Base-by-base conservation (phyloP, 2,888 invertebrate genomes). In the Periphyllus acericola region DNA sequence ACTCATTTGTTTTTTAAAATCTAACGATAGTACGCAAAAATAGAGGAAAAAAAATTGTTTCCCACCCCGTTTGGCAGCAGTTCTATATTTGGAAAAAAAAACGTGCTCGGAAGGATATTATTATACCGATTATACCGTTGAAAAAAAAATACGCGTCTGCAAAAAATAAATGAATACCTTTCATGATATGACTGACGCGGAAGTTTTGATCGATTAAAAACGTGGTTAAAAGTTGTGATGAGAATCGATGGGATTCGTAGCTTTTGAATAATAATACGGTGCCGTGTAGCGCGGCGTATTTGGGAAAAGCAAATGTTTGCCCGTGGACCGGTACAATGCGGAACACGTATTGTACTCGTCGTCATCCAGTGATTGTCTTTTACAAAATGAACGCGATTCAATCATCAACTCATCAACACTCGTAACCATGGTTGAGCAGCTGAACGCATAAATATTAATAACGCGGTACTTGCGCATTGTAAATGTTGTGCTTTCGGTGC, bases 261-360 rank as follows among this genome's bases (percentile, higher is more conserved):
- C 11, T 46, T 46, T 46, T 11, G 11, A 2, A 75, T 29, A 46
- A n/a, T n/a, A n/a, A n/a, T n/a, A n/a, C 14, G 17, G 52, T 2
- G 60, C 60, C 36, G 21, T 17, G 83, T 40, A n/a, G n/a, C n/a
- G n/a, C n/a, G n/a, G 40, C 36, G 60, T 60, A 29, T 75, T 75
- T 60, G 78, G 76, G 76, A 78, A 84, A 84, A 84, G 46, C 76
- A 78, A 84, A 84, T 84, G 78, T 84, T 84, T 76, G 36, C 46
- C 5, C 25, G 46, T 46, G n/a, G 3, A 46, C 11, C 32, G 19
- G 46, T 3, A 76, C 76, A 66, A 66, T 46, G 68, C n/a, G 76
- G 40, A 32, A 34, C 32, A 29, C 29, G 17, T 36, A 55, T 52
- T 72, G 52, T 72, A 6, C n/a, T 83, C 17, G 34, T 14, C n/a